Evolutionary conservation across 35 echinoderm and acorn worm genomes (phyloP), one percentile per base, ranked within the genome.

Genomic region (Patiria miniata): DNA sequence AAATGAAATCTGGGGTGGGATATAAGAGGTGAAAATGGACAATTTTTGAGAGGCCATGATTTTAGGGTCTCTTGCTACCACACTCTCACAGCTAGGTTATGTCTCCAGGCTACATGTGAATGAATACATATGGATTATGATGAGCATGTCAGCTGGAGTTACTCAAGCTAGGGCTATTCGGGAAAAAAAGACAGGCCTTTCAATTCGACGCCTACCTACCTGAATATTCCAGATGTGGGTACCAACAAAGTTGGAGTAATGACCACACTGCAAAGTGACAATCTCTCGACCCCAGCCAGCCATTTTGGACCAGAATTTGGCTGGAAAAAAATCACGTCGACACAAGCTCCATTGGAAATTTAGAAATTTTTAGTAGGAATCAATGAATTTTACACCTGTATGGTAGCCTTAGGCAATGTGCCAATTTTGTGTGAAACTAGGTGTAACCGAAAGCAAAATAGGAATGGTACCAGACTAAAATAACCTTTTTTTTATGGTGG

Each of bases 221-320:
- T 92, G 90, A 22, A 87, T 86, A 81, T 92, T 92, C 90, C 90
- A 92, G 1, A 92, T n/a, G 37, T 92, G 90, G 7, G 90, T 92
- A 36, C 90, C 90, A 44, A 92, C 78, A 55, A 86, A 87, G 68
- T 92, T 92, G 29, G 90, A 84, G 79, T 87, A 92, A 78, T 92
- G 90, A 34, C 90, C 90, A 37, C 84, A 81, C 79, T 92, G 90
- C 28, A 92, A 61, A 8, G 84, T 92, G 10, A 92, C 79, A 19
- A 92, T 86, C 79, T 92, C 90, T 87, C 78, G 86, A 12, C 83
- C 73, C 78, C 52, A 51, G 36, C 68, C 73, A 18, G 29, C 73
- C 85, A 87, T 87, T 14, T 73, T 34, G n/a, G 29, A 73, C 65
- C 8, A 73, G 21, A 73, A 73, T 32, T 30, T 32, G 34, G 26